Conservation (phyloP, 2,888 invertebrate species). For the Hypena proboscidalis region DNA sequence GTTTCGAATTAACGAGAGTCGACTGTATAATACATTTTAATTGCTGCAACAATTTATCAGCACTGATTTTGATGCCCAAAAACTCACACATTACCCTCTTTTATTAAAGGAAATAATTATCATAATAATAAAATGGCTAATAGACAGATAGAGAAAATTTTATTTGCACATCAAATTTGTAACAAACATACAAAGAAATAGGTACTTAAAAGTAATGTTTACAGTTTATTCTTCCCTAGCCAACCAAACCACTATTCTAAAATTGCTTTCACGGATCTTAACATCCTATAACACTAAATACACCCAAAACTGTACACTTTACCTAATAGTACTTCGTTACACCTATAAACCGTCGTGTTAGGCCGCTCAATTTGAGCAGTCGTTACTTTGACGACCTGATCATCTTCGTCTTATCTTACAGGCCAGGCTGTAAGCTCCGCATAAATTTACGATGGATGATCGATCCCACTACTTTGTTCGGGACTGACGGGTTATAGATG, state of each 20-base stretch:
- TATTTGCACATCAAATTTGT: neutral
- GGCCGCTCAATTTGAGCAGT: constrained; percentile 30
- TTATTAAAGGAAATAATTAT: too few relatives aligned
- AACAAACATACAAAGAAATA: neutral
- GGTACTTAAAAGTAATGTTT: neutral
- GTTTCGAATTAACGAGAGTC: too few relatives aligned
- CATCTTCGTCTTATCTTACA: constrained; percentile 41
- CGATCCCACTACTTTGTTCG: constrained; percentile 33
- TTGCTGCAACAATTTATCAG: too few relatives aligned
- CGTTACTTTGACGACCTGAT: constrained; percentile 36
- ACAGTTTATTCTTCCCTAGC: neutral
- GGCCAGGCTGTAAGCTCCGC: constrained; percentile 37
- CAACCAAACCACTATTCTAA: neutral
- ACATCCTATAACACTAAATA: neutral
- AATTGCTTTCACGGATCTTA: neutral
- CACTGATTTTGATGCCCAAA: too few relatives aligned
- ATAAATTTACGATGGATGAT: constrained; percentile 52
- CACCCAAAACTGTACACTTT: constrained; percentile 4
- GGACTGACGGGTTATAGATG: constrained; percentile 15
- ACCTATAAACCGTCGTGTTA: constrained; percentile 18
- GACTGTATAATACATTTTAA: too few relatives aligned
- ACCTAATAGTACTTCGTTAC: constrained; percentile 26
- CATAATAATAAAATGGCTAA: too few relatives aligned
- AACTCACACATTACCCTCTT: too few relatives aligned
- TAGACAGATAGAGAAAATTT: too few relatives aligned